Conservation (phyloP, 2,113 vertebrate species). For the Felis catus region F.catus_Fca126_mat1.0 CM031415.1:114041501-114042000, state of each 20-base stretch:
- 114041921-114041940: background rate
- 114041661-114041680: background rate
- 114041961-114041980: background rate
- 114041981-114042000: too few relatives aligned
- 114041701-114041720: background rate
- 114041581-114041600: constrained; percentile 24
- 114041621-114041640: background rate
- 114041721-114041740: background rate
- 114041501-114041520: background rate
- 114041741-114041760: background rate
- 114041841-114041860: background rate
- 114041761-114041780: background rate
- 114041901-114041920: background rate
- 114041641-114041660: background rate
- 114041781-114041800: background rate
- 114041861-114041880: constrained; percentile 9
- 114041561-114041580: background rate
- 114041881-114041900: background rate
- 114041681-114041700: background rate
- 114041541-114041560: background rate
- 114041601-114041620: background rate
- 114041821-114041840: background rate
- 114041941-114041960: background rate
- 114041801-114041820: background rate
- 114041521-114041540: background rate